phyloP scores from a whole-genome alignment of 2,797 vertebrate genomes.

The Acipenser ruthenus region DNA sequence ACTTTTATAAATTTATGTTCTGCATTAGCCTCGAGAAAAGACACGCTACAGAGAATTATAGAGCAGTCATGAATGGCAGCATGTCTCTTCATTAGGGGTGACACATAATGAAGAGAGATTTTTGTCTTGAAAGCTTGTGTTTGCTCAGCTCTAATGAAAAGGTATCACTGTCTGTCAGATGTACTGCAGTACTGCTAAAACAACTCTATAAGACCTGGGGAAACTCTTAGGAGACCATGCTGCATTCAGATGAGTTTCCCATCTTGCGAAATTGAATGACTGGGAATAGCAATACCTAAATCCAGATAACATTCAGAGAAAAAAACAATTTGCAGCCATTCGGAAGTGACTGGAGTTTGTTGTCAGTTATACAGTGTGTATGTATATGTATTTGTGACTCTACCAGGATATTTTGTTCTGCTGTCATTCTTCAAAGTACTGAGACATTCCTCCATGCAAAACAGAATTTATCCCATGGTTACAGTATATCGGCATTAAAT shows the following conservation, averaged over 20 bases:
- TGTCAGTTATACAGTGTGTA: too few species aligned
- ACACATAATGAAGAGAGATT: too few species aligned
- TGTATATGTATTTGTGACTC: neutral
- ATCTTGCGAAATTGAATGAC: too few species aligned
- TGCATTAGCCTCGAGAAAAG: too few species aligned
- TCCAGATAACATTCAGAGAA: too few species aligned
- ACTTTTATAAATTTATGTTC: too few species aligned
- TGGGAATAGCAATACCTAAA: too few species aligned
- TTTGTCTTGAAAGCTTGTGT: neutral
- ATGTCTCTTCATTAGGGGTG: too few species aligned
- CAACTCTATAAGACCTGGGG: neutral
- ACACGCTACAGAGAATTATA: too few species aligned
- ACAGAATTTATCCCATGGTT: constrained; percentile 1
- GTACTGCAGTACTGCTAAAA: neutral
- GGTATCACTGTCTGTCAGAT: neutral
- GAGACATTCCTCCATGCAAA: neutral
- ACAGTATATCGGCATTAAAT: neutral
- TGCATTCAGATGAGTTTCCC: neutral
- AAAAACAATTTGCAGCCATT: too few species aligned
- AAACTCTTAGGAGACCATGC: neutral
- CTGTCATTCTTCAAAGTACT: neutral
- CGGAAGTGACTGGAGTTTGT: too few species aligned
- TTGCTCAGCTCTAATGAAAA: constrained; percentile 13
- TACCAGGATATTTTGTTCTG: neutral
- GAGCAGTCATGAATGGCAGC: too few species aligned